Conservation (phyloP, 2,797 vertebrate species). For the Eurystomus glaucurus region DNA sequence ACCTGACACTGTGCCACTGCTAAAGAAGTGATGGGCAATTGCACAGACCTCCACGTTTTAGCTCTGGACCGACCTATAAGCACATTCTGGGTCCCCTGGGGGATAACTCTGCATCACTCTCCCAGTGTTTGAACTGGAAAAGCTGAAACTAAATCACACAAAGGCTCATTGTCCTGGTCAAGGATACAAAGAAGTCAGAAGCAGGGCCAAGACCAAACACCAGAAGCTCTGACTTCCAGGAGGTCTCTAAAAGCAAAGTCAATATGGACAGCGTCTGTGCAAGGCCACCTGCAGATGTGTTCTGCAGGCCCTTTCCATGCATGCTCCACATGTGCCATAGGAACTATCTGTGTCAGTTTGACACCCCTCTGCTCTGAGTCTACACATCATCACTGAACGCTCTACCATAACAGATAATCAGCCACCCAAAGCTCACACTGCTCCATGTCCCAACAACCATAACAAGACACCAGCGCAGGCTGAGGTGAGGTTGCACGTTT, state of each 20-base stretch:
- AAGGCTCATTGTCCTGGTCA: not conserved
- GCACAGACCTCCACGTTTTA: not conserved
- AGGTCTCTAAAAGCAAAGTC: not conserved
- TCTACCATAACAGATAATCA: rapidly evolving
- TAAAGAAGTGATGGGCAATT: not conserved
- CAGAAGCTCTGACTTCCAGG: not conserved
- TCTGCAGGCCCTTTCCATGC: not conserved
- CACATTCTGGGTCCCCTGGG: not conserved
- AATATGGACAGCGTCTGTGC: rapidly evolving
- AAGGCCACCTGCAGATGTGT: rapidly evolving
- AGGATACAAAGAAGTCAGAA: not conserved
- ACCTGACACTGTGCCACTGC: not conserved
- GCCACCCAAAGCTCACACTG: not conserved
- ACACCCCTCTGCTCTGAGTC: not conserved
- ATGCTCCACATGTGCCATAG: rapidly evolving
- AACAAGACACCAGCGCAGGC: not conserved
- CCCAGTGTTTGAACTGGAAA: not conserved
- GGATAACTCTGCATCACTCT: not conserved
- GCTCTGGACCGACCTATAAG: not conserved
- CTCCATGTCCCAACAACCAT: rapidly evolving
- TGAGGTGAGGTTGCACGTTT: not conserved
- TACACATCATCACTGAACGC: not conserved
- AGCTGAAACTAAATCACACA: not conserved
- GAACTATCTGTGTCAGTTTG: rapidly evolving
- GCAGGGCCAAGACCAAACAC: not conserved